These are phyloP conservation scores for Salvelinus fontinalis DNA, from an alignment of 2,113 vertebrate genomes.

Conservation along the genomic window DNA sequence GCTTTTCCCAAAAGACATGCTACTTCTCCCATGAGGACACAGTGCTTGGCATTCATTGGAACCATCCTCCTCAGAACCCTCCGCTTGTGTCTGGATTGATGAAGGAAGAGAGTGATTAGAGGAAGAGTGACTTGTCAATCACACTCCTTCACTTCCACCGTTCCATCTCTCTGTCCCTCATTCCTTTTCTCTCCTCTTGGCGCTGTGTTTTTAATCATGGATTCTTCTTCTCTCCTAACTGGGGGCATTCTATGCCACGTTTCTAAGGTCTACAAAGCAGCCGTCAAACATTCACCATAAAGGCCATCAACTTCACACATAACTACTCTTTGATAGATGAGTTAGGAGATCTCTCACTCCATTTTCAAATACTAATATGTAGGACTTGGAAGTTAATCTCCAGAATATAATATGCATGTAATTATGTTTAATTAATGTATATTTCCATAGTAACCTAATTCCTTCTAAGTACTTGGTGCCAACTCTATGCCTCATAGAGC, in stretches of 20 bases:
- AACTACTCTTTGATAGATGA: background rate
- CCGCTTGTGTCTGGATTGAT: no score
- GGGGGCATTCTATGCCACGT: background rate
- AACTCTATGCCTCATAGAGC: background rate
- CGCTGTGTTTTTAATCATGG: background rate
- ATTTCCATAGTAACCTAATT: background rate
- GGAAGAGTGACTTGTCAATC: background rate
- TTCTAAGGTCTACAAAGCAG: background rate
- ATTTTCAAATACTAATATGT: constrained; percentile 1
- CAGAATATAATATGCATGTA: constrained; percentile 2
- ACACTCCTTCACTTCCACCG: background rate
- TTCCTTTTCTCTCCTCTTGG: background rate
- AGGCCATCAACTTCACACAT: background rate
- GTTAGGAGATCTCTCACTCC: background rate
- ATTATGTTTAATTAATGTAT: background rate
- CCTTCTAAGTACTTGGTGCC: background rate
- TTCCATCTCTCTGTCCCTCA: background rate
- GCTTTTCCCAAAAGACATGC: background rate
- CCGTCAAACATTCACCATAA: background rate
- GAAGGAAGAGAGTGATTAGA: no score
- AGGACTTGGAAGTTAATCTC: background rate
- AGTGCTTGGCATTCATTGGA: background rate
- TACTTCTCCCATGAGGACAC: no score
- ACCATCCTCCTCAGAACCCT: background rate
- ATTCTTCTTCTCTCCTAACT: background rate